These are phyloP conservation scores for Dorcus hopei DNA, from an alignment of 2,888 invertebrate species.

Conservation along the genomic window DNA sequence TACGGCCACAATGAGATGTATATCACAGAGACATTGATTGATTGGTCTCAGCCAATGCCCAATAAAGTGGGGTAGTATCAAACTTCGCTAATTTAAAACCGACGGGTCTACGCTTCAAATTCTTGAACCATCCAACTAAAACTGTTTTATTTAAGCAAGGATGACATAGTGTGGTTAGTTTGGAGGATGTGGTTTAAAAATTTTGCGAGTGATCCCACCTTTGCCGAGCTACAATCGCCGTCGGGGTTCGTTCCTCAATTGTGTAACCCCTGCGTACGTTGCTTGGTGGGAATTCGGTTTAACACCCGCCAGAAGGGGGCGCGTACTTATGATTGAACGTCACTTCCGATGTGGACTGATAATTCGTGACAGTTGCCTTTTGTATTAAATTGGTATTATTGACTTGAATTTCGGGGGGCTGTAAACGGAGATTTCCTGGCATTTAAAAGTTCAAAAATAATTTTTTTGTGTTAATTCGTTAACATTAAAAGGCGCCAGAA, in stretches of 20 bases:
- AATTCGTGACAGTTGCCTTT: constrained; percentile 39
- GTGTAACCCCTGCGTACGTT: background rate
- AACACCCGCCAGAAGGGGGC: background rate
- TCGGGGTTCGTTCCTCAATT: background rate
- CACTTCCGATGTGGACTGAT: constrained; percentile 40
- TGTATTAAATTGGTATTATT: constrained; percentile 40
- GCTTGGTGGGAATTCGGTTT: constrained; percentile 1
- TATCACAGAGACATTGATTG: background rate
- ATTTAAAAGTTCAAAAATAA: too few species aligned
- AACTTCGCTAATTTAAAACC: background rate
- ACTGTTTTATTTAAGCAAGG: background rate
- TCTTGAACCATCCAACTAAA: background rate
- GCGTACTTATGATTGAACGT: constrained; percentile 36
- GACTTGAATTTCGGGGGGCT: constrained; percentile 8
- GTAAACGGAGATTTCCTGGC: too few species aligned
- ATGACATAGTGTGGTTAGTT: background rate
- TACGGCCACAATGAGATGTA: background rate
- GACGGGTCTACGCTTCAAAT: background rate
- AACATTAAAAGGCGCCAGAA: too few species aligned
- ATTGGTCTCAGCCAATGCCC: background rate
- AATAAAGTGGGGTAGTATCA: background rate
- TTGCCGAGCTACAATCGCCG: background rate
- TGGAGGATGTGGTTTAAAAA: background rate
- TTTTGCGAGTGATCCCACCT: background rate
- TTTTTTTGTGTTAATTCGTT: too few species aligned